Percentiles rank a stretch among this genome's conserved stretches.
Conservation (phyloP, 2,797 vertebrate genomes). For the Salarias fasciatus region DNA sequence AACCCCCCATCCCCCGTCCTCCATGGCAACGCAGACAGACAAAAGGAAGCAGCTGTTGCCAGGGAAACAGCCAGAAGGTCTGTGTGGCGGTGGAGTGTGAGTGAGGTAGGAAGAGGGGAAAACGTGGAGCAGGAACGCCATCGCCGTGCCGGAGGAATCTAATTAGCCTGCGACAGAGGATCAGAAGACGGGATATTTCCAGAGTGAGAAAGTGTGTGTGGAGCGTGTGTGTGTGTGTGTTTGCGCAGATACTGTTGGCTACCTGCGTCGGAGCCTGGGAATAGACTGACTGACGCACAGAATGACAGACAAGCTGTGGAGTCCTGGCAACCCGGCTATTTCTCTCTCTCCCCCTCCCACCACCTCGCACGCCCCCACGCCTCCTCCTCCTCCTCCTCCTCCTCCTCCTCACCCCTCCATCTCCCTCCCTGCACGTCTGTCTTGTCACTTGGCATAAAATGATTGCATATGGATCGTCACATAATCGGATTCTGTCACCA, state of each 20-base stretch:
- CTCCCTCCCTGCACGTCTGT: slow-evolving; percentile 58
- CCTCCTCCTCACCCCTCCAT: slow-evolving; percentile 50
- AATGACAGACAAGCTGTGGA: slow-evolving; percentile 77
- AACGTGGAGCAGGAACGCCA: slow-evolving; percentile 50
- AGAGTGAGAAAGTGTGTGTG: slow-evolving; percentile 49
- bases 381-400: slow-evolving; percentile 57
- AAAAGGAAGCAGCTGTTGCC: slow-evolving; percentile 87
- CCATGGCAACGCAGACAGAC: slow-evolving; percentile 74
- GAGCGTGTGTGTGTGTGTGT: slow-evolving; percentile 5
- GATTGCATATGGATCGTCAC: slow-evolving; percentile 69
- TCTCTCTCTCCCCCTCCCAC: slow-evolving; percentile 42
- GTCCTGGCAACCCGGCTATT: slow-evolving; percentile 74
- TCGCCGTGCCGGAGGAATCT: slow-evolving; percentile 70
- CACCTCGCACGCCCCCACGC: slow-evolving; percentile 45
- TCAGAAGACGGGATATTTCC: slow-evolving; percentile 57
- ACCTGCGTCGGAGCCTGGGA: slow-evolving; percentile 79
- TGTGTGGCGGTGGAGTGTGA: slow-evolving; percentile 68
- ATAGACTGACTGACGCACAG: slow-evolving; percentile 82
- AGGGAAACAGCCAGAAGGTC: slow-evolving; percentile 79
- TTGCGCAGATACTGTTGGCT: slow-evolving; percentile 65
- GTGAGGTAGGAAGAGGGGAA: slow-evolving; percentile 69
- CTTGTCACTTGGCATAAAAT: slow-evolving; percentile 66
- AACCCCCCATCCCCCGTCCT: slow-evolving; percentile 47
- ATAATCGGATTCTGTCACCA: slow-evolving; percentile 70
- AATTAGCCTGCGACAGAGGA: slow-evolving; percentile 73